phyloP scores from a whole-genome alignment of 1,140 invertebrate genomes.

The Aphaenogaster ashmeadi region DNA sequence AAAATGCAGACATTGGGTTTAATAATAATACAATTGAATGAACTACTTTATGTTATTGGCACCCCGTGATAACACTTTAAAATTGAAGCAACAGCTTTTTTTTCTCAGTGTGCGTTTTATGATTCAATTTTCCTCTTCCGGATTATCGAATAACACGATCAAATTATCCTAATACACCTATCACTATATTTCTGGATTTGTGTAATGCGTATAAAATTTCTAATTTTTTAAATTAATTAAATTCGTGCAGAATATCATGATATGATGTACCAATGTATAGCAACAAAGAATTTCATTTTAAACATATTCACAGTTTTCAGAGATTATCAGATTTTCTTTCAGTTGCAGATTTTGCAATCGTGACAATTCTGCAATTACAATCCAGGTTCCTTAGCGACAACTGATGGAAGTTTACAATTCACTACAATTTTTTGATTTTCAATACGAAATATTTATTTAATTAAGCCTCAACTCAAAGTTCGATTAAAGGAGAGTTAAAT shows the following conservation, averaged over 20 bases:
- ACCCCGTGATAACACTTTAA: too few relatives aligned
- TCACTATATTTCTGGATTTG: neutral
- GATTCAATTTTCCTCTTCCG: constrained; percentile 19
- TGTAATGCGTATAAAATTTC: neutral
- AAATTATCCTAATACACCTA: neutral
- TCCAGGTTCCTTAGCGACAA: neutral
- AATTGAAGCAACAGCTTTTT: too few relatives aligned
- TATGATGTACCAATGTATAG: neutral
- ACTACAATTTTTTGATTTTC: neutral
- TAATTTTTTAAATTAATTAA: constrained; percentile 29
- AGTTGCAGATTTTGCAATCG: neutral
- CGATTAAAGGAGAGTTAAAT: neutral
- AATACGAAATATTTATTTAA: neutral
- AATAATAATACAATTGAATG: too few relatives aligned
- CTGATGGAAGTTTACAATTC: neutral
- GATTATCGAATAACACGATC: neutral
- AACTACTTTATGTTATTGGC: too few relatives aligned
- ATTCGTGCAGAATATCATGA: neutral
- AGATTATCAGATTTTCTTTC: constrained; percentile 9
- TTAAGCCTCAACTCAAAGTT: constrained; percentile 5
- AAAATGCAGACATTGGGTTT: too few relatives aligned
- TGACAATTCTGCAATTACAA: constrained; percentile 19
- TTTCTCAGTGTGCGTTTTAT: neutral
- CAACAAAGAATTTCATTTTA: constrained; percentile 7
- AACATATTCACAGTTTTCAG: neutral